phyloP scores from a whole-genome alignment of 2,797 vertebrate genomes.

The Rhadinocentrus ornatus region DNA sequence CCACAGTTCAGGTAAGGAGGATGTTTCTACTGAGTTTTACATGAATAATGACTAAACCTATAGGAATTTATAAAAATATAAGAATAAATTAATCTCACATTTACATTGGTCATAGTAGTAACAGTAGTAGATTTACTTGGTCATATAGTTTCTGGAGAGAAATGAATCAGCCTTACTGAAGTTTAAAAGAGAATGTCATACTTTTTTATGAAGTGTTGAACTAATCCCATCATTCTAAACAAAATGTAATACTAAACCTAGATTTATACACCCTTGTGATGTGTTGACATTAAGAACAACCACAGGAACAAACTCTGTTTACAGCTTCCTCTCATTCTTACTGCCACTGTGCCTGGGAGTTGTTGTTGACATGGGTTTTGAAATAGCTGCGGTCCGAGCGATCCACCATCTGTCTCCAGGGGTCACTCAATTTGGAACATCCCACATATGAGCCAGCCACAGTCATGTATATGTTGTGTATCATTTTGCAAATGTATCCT shows the following conservation, averaged over 20 bases:
- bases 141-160: neutral
- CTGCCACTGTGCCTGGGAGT: slow-evolving; percentile 43
- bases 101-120: too few relatives aligned
- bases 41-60: neutral
- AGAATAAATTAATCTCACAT: too few relatives aligned
- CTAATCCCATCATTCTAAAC: slow-evolving; percentile 1
- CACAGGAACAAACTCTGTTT: slow-evolving; percentile 59
- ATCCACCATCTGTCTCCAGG: slow-evolving; percentile 73
- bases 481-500: slow-evolving; percentile 50
- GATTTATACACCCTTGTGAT: slow-evolving; percentile 12
- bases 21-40: slow-evolving; percentile 15
- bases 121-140: neutral
- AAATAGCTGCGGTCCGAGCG: slow-evolving; percentile 71
- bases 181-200: neutral
- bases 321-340: slow-evolving; percentile 47
- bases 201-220: neutral
- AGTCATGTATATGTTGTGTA: slow-evolving; percentile 44
- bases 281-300: slow-evolving; percentile 42
- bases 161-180: too few relatives aligned
- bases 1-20: slow-evolving; percentile 55
- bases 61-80: too few relatives aligned
- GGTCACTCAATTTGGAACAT: slow-evolving; percentile 64
- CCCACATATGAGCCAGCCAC: slow-evolving; percentile 44
- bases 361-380: slow-evolving; percentile 75
- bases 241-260: slow-evolving; percentile 18